phyloP scores from a whole-genome alignment of 1,140 invertebrate genomes.

The Anagrus nilaparvatae region DNA sequence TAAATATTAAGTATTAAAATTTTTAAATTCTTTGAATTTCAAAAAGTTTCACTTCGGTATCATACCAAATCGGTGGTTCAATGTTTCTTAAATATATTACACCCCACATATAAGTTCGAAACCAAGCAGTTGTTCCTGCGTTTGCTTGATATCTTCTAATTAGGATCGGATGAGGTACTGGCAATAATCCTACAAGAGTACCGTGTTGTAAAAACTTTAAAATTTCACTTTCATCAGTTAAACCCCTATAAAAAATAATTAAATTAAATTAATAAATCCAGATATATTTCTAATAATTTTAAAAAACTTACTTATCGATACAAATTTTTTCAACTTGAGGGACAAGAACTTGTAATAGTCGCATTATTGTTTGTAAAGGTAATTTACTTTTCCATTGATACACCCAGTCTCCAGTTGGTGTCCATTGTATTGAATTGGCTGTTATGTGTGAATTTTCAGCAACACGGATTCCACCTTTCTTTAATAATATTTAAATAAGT shows the following conservation, averaged over 20 bases:
- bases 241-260: constrained; percentile 56
- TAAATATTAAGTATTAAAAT: background rate
- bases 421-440: constrained; percentile 52
- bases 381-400: constrained; percentile 94
- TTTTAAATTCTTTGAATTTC: constrained; percentile 85
- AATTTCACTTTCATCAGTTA: constrained; percentile 99
- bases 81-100: constrained; percentile 97
- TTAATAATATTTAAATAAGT: constrained; percentile 9
- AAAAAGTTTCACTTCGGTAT: constrained; percentile 97
- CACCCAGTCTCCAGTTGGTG: constrained; percentile 88
- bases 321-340: constrained; percentile 99
- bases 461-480: constrained; percentile 43
- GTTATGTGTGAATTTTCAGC: constrained; percentile 21
- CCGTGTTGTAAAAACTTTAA: constrained; percentile 98
- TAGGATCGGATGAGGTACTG: constrained; percentile 97
- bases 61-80: constrained; percentile 98
- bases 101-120: constrained; percentile 98
- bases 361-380: constrained; percentile 97
- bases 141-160: constrained; percentile 99
- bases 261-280: constrained; percentile 6
- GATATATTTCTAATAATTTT: constrained; percentile 1
- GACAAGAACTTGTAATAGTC: constrained; percentile 93
- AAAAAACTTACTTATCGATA: constrained; percentile 85
- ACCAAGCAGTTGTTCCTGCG: constrained; percentile 96
- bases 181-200: constrained; percentile 92